Conservation (phyloP, 2,113 vertebrate genomes). For the Origma solitaria region DNA sequence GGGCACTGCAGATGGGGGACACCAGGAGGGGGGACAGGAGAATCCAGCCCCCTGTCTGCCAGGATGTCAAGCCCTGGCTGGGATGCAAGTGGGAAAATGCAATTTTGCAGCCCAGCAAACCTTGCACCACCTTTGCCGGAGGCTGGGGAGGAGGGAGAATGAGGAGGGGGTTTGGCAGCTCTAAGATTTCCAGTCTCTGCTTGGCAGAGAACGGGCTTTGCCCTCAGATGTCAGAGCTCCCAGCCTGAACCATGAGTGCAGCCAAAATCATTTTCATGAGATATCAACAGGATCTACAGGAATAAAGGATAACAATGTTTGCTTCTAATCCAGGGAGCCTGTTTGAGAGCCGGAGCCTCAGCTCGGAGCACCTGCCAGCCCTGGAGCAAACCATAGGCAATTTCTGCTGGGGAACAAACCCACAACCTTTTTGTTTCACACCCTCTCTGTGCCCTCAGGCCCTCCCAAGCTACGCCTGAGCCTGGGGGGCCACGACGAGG, state of each 20-base stretch:
- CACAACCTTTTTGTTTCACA: background rate
- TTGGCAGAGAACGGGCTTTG: background rate
- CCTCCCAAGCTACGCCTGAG: background rate
- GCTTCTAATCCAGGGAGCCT: background rate
- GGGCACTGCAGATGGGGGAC: rapidly evolving
- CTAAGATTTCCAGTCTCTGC: background rate
- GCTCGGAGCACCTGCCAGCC: conserved; percentile 13
- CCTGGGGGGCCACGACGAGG: background rate
- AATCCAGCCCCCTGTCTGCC: background rate
- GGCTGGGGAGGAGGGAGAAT: background rate
- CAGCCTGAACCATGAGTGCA: background rate
- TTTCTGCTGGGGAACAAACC: background rate
- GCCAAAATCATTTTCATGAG: background rate
- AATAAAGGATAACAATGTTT: background rate
- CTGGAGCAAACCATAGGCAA: conserved; percentile 9
- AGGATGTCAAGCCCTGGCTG: background rate
- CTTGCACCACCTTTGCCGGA: background rate
- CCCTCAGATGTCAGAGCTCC: background rate
- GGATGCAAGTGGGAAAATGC: background rate
- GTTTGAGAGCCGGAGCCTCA: background rate
- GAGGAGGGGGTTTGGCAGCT: background rate
- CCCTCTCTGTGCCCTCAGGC: background rate
- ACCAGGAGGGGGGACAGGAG: rapidly evolving
- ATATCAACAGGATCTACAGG: background rate
- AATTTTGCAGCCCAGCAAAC: background rate